Evolutionary conservation across 2,888 invertebrate species (phyloP), one percentile per base, ranked within the genome.

Genomic region (Herminia tarsipennalis): DNA sequence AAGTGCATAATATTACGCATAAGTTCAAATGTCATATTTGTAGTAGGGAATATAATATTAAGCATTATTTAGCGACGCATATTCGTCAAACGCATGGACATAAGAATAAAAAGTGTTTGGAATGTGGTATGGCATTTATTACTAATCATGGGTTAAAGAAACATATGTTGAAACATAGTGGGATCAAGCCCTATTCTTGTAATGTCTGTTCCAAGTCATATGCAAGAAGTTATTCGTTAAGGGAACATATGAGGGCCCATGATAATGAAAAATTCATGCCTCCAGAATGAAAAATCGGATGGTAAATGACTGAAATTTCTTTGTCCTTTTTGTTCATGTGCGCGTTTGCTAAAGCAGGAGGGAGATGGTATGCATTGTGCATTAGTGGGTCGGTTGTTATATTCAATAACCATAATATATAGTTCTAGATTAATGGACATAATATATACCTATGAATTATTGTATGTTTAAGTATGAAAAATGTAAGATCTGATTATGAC

Each of bases 101-200:
- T 70, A 92, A 77, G 65, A 90, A 81, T 70, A 92, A 83, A 63
- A 92, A 80, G 61, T 92, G 92, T 50, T 33, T 63, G 0, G 83
- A 89, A 8, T 93, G 93, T 56, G 81, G 81, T 0, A 91, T 90
- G 78, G 89, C 88, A 12, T 93, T 92, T 59, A 86, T 86, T 36
- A 85, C 86, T 0, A 91, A 90, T 35, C 86, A 90, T 50, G 86
- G 86, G 2, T 67, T 92, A 22, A 91, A 89, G 37, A 87, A 87
- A 28, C 92, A 92, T 44, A 86, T 88, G 86, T 61, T 83, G 12
- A 87, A 83, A 36, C 92, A 92, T 50, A 78, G 79, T 0, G 88
- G 86, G 0, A 66, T 79, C 1, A 89, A 88, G 42, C 84, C 86
- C 1, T 88, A 70, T 46, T 66, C 75, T 9, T 92, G 92, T 54